A percentile compares a stretch with the other conserved stretches of the same genome.
phyloP scores from a whole-genome alignment of 2,888 invertebrate species.

The Mermis nigrescens region DNA sequence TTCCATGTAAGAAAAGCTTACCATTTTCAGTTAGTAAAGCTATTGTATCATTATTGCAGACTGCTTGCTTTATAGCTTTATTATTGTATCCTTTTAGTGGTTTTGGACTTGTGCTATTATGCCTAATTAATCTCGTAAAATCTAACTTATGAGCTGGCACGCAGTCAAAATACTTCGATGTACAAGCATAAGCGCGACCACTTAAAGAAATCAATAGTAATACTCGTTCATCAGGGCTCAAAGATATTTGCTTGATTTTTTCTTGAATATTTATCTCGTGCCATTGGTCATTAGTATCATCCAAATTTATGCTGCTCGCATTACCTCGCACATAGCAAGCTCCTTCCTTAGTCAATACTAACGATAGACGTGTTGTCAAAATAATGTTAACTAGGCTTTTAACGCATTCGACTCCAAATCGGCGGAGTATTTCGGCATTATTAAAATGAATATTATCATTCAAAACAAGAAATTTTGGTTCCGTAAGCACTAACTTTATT shows the following conservation, averaged over 20 bases:
- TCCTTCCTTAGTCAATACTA: conserved; percentile 77
- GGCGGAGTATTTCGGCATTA: not conserved
- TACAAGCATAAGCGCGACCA: not conserved
- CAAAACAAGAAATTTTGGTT: not conserved
- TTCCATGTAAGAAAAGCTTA: conserved; percentile 75
- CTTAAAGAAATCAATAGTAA: not conserved
- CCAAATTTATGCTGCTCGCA: conserved; percentile 76
- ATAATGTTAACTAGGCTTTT: conserved; percentile 48
- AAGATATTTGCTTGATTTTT: not conserved
- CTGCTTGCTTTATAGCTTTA: conserved; percentile 45
- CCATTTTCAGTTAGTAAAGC: conserved; percentile 77
- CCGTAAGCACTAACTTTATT: conserved; percentile 19
- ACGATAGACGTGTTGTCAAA: conserved; percentile 77
- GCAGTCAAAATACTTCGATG: not conserved
- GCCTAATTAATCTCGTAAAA: too few species aligned
- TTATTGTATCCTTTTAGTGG: conserved; percentile 14
- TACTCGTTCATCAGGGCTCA: conserved; percentile 1
- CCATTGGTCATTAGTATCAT: conserved; percentile 46
- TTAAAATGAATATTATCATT: conserved; percentile 8
- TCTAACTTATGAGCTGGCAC: too few species aligned
- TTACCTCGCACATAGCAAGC: conserved; percentile 67
- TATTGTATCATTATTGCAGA: conserved; percentile 83
- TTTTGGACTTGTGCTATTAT: not conserved
- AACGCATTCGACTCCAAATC: conserved; percentile 38
- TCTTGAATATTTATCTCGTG: conserved; percentile 1